Conservation (phyloP, 2,888 invertebrate species). For the Graphium colonna region DNA sequence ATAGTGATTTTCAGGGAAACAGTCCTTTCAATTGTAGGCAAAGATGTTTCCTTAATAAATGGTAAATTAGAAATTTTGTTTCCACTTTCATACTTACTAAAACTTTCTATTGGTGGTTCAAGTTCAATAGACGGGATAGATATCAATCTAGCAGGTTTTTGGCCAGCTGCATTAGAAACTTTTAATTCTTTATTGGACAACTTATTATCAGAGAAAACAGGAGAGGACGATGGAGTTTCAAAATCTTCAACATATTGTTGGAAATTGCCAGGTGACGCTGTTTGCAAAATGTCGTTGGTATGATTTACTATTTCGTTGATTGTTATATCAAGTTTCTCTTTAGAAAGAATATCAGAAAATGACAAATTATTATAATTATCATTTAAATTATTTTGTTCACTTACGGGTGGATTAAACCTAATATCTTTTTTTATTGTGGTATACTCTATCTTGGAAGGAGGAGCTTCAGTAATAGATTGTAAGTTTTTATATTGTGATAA, state of each 20-base stretch:
- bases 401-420: slow-evolving; percentile 36
- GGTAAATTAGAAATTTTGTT: slow-evolving; percentile 58
- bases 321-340: slow-evolving; percentile 63
- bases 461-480: slow-evolving; percentile 40
- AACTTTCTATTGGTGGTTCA: slow-evolving; percentile 53
- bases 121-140: slow-evolving; percentile 49
- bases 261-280: slow-evolving; percentile 46
- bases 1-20: slow-evolving; percentile 71
- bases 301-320: slow-evolving; percentile 65
- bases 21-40: slow-evolving; percentile 66
- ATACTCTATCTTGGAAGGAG: slow-evolving; percentile 37
- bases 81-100: slow-evolving; percentile 36
- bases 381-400: slow-evolving; percentile 41
- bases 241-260: slow-evolving; percentile 41
- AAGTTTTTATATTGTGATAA: slow-evolving; percentile 41
- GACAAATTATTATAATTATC: slow-evolving; percentile 53
- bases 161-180: slow-evolving; percentile 36
- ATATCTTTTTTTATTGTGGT: slow-evolving; percentile 31
- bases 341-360: slow-evolving; percentile 64
- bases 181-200: slow-evolving; percentile 51
- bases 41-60: slow-evolving; percentile 52
- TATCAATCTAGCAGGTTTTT: slow-evolving; percentile 48
- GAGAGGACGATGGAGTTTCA: slow-evolving; percentile 30
- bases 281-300: slow-evolving; percentile 53
- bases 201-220: slow-evolving; percentile 36